A percentile compares a stretch with the other conserved stretches of the same genome.
phyloP scores from a whole-genome alignment of 2,797 vertebrate genomes.

The Sebastes itinus region DNA sequence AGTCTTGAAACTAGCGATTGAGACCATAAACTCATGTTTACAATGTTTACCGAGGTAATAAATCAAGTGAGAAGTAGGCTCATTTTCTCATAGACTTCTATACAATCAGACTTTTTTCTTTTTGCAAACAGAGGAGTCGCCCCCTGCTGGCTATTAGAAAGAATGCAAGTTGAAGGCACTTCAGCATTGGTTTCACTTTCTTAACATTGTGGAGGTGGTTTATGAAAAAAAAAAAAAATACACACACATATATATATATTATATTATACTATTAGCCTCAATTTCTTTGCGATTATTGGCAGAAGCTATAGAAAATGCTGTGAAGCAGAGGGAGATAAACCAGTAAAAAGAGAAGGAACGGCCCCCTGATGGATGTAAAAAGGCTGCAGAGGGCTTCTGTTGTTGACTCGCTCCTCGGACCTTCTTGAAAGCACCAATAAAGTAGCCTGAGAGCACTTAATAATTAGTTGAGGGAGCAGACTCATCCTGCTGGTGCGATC shows the following conservation, averaged over 20 bases:
- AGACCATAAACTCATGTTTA: too few relatives aligned
- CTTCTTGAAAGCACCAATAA: slow-evolving; percentile 81
- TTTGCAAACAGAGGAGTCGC: too few relatives aligned
- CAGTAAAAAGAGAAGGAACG: slow-evolving; percentile 21
- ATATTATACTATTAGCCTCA: not conserved
- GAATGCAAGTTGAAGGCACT: too few relatives aligned
- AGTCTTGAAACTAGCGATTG: too few relatives aligned
- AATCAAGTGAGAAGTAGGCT: too few relatives aligned
- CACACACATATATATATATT: not conserved
- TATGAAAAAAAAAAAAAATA: not conserved
- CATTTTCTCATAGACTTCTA: too few relatives aligned
- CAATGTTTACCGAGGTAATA: too few relatives aligned
- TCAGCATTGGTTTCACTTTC: too few relatives aligned
- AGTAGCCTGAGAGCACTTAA: slow-evolving; percentile 80
- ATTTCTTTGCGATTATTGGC: slow-evolving; percentile 10
- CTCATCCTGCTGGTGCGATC: slow-evolving; percentile 76
- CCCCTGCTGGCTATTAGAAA: too few relatives aligned
- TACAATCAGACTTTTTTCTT: too few relatives aligned
- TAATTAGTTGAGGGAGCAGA: slow-evolving; percentile 80
- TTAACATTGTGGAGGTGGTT: not conserved
- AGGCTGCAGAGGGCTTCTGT: slow-evolving; percentile 43
- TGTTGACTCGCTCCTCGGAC: slow-evolving; percentile 62
- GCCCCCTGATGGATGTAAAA: slow-evolving; percentile 60
- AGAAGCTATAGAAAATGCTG: not conserved
- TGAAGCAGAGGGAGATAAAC: slow-evolving; percentile 15